phyloP scores from a whole-genome alignment of 2,113 vertebrate genomes.

The Pseudorasbora parva region DNA sequence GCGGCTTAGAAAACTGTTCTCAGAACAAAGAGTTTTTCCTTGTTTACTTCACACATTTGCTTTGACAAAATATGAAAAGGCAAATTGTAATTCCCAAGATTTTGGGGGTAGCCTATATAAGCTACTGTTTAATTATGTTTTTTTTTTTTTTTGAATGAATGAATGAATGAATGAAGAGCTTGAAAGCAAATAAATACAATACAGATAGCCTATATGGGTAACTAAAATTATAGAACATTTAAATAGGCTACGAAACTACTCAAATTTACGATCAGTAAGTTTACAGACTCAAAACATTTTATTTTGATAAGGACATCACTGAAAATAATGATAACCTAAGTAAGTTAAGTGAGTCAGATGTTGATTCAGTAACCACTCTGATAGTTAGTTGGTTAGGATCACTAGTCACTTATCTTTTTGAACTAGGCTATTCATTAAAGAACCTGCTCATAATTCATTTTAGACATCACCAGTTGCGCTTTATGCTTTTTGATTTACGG shows the following conservation, averaged over 20 bases:
- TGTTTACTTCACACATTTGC: not conserved
- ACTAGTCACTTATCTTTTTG: no score
- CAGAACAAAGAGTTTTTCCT: not conserved
- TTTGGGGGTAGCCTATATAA: not conserved
- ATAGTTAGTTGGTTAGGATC: no score
- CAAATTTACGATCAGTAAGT: not conserved
- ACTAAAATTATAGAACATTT: not conserved
- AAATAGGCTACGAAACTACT: not conserved
- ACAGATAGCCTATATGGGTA: not conserved
- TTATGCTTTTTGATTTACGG: no score
- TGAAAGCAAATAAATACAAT: not conserved
- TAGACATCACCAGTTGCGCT: no score
- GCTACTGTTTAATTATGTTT: not conserved
- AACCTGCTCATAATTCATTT: not conserved
- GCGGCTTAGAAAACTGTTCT: constrained; percentile 25
- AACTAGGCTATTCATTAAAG: not conserved
- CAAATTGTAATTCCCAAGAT: not conserved
- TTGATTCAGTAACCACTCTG: no score
- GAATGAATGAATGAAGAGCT: not conserved
- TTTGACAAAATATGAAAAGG: not conserved
- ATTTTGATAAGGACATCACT: not conserved
- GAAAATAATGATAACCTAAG: not conserved
- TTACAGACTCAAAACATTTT: not conserved
- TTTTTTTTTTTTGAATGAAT: no score
- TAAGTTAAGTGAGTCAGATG: not conserved